phyloP scores from a whole-genome alignment of 2,113 vertebrate species.

The Pseudorasbora parva region DNA sequence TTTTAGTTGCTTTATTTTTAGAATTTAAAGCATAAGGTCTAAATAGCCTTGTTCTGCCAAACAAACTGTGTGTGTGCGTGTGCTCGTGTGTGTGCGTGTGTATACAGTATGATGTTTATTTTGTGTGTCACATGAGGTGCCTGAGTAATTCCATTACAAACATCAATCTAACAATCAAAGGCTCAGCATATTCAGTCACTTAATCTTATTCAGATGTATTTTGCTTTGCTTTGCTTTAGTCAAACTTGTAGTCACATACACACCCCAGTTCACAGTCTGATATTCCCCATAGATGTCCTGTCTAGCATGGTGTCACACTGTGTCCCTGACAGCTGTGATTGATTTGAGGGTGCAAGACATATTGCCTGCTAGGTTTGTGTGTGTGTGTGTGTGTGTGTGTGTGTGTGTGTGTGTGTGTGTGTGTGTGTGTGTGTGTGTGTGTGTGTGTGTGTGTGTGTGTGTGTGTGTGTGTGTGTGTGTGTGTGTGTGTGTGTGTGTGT shows the following conservation, averaged over 20 bases:
- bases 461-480: not conserved
- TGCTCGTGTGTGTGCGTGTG: not conserved
- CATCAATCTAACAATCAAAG: constrained; percentile 13
- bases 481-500: not conserved
- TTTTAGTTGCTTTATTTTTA: constrained; percentile 7
- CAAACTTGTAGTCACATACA: not conserved
- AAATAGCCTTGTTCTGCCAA: not conserved
- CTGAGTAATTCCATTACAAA: constrained; percentile 38
- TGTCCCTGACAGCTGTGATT: constrained; percentile 38
- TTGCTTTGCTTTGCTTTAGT: not conserved
- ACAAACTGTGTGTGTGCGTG: not conserved
- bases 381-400: not conserved
- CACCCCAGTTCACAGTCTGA: not conserved
- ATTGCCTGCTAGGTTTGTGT: constrained; percentile 22
- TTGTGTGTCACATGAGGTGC: constrained; percentile 36
- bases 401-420: not conserved
- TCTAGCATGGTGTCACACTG: not conserved
- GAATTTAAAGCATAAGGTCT: not conserved
- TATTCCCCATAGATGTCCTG: not conserved
- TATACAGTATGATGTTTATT: constrained; percentile 10
- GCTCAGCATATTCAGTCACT: constrained; percentile 34
- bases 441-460: not conserved
- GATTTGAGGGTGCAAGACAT: constrained; percentile 19
- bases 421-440: not conserved
- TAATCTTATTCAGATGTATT: constrained; percentile 18